phyloP scores from a whole-genome alignment of 2,888 invertebrate species.

The Alviniconcha strummeri region DNA sequence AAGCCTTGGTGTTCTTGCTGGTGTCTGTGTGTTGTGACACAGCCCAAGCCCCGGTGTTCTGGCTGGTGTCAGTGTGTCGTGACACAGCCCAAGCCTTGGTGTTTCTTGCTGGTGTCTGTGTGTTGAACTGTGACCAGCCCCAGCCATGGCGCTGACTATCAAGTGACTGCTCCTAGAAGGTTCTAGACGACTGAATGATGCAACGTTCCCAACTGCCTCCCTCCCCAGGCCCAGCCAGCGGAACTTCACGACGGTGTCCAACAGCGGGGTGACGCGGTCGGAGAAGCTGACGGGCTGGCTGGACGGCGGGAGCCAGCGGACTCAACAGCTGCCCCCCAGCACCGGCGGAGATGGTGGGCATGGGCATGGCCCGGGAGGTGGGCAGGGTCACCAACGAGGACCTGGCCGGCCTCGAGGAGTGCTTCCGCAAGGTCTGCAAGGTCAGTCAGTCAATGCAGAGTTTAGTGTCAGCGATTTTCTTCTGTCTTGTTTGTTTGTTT shows the following conservation, averaged over 20 bases:
- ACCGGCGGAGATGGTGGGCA: conserved; percentile 46
- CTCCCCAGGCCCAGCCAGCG: conserved; percentile 58
- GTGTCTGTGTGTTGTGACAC: too few relatives aligned
- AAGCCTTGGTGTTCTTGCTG: too few relatives aligned
- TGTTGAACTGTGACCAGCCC: too few relatives aligned
- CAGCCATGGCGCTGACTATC: too few relatives aligned
- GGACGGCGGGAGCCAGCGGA: conserved; percentile 12
- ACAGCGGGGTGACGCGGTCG: conserved; percentile 64
- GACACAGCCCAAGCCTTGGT: too few relatives aligned
- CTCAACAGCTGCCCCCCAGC: conserved; percentile 29
- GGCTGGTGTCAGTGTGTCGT: too few relatives aligned
- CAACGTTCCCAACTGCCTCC: too few relatives aligned
- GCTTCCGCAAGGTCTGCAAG: conserved; percentile 64
- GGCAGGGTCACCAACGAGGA: conserved; percentile 47
- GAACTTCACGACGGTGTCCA: conserved; percentile 62
- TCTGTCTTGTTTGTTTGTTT: neutral
- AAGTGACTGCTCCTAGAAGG: too few relatives aligned
- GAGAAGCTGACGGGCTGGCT: conserved; percentile 59
- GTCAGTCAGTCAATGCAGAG: conserved; percentile 39
- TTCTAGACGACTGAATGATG: too few relatives aligned
- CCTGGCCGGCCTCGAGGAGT: conserved; percentile 57
- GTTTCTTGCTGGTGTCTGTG: too few relatives aligned
- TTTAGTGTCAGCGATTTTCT: neutral
- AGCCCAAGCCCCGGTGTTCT: too few relatives aligned
- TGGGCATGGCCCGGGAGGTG: conserved; percentile 55